Conservation (phyloP, 2,797 vertebrate species). For the Mormyrus hasselquistii region DNA sequence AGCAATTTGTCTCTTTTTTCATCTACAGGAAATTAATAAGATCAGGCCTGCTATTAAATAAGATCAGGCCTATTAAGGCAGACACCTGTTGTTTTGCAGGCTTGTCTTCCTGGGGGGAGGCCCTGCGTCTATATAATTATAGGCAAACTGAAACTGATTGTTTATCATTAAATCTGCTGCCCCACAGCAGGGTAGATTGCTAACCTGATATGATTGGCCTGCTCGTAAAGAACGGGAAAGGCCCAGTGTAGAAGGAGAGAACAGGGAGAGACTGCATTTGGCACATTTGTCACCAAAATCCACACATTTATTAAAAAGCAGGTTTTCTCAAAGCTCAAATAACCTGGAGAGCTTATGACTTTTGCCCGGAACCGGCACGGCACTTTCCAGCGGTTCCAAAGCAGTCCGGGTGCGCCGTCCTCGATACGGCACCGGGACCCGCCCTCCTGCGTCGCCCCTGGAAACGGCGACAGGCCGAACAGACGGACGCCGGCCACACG, state of each 20-base stretch:
- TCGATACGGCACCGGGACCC: not conserved
- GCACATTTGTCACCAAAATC: not conserved
- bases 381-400: not conserved
- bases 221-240: not conserved
- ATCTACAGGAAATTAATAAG: not conserved
- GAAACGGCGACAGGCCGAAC: not conserved
- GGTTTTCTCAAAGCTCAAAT: not conserved
- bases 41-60: not conserved
- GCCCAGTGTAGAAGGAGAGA: not conserved
- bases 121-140: not conserved
- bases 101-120: not conserved
- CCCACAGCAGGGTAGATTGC: not conserved
- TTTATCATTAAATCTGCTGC: not conserved
- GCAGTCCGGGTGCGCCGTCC: not conserved
- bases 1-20: not conserved
- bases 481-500: not conserved
- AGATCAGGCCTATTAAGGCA: not conserved
- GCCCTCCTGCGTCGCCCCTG: not conserved
- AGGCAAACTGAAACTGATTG: not conserved
- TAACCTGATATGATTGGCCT: not conserved
- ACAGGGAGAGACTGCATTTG: not conserved
- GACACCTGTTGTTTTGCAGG: slow-evolving; percentile 7
- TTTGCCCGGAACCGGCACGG: not conserved
- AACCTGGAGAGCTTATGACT: no score
- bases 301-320: not conserved